These are phyloP conservation scores for Colletes gigas DNA, from an alignment of 1,140 invertebrate genomes.

Conservation along the genomic window DNA sequence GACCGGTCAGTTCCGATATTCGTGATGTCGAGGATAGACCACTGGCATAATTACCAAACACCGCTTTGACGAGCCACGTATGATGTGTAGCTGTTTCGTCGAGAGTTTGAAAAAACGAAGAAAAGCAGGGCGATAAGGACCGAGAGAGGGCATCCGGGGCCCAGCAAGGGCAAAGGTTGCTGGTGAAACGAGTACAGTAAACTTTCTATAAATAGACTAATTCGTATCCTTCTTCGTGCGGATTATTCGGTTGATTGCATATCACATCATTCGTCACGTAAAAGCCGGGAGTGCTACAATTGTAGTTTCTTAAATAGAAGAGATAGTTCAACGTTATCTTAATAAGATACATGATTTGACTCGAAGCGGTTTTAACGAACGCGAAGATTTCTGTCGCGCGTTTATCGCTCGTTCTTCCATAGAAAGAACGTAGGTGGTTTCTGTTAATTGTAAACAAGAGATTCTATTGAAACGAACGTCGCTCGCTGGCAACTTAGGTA, in stretches of 20 bases:
- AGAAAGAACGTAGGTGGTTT: no score
- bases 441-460: neutral
- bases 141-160: slow-evolving; percentile 46
- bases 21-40: slow-evolving; percentile 1
- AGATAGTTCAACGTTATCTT: no score
- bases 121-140: slow-evolving; percentile 55
- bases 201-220: slow-evolving; percentile 59
- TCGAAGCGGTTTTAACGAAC: no score
- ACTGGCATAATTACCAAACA: slow-evolving; percentile 37
- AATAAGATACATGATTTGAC: no score
- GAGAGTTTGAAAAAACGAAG: slow-evolving; percentile 19
- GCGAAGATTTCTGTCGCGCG: neutral
- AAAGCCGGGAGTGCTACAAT: no score
- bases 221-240: neutral
- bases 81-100: slow-evolving; percentile 6
- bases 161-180: slow-evolving; percentile 58
- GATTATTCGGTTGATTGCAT: no score
- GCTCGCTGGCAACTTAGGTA: neutral
- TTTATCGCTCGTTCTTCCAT: neutral
- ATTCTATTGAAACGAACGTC: no score
- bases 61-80: neutral
- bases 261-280: no score
- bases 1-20: slow-evolving; percentile 19
- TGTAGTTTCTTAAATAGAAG: no score
- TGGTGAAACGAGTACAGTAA: slow-evolving; percentile 54